These are phyloP conservation scores for Varecia variegata DNA, from an alignment of 2,797 vertebrate genomes.

Conservation along the genomic window DNA sequence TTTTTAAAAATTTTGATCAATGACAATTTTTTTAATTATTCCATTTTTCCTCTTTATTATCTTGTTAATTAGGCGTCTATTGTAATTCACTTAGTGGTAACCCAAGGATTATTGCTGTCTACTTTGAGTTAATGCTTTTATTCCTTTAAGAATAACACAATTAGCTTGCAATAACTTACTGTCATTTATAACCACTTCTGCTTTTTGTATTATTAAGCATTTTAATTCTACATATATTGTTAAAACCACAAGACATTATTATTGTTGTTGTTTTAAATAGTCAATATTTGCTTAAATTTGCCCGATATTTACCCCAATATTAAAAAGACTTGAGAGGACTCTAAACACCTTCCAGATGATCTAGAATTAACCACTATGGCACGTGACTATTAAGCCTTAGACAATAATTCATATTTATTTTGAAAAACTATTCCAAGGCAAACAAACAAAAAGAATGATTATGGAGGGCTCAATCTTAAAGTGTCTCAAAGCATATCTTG, in stretches of 20 bases:
- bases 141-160: neutral
- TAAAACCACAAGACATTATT: neutral
- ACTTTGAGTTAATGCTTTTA: neutral
- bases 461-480: neutral
- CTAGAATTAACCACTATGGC: neutral
- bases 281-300: neutral
- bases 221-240: neutral
- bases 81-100: neutral
- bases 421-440: neutral
- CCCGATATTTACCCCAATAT: neutral
- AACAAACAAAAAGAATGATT: neutral
- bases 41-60: neutral
- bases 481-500: neutral
- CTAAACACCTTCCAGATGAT: neutral
- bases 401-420: neutral
- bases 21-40: neutral
- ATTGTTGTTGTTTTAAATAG: neutral
- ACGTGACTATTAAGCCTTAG: neutral
- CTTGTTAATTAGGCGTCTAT: neutral
- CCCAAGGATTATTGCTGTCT: neutral
- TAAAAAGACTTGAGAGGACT: neutral
- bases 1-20: neutral
- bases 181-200: neutral
- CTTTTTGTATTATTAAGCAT: neutral
- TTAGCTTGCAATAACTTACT: neutral